phyloP scores from a whole-genome alignment of 2,113 vertebrate genomes.

The Ranitomeya variabilis region DNA sequence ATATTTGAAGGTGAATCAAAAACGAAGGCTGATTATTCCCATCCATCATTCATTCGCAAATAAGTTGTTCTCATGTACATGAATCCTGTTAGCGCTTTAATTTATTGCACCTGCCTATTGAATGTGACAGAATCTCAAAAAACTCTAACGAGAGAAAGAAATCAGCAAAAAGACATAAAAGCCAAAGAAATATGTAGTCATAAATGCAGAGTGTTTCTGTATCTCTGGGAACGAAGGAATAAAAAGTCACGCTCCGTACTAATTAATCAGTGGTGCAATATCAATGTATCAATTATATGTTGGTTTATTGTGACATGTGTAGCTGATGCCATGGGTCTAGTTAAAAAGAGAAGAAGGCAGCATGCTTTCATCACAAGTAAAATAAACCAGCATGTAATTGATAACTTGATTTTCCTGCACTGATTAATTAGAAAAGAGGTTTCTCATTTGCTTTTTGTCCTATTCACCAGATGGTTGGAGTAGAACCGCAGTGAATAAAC shows the following conservation, averaged over 20 bases:
- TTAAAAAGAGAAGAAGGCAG: slow-evolving; percentile 33
- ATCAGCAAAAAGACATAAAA: slow-evolving; percentile 11
- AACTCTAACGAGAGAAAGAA: not conserved
- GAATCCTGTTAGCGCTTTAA: not conserved
- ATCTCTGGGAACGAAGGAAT: slow-evolving; percentile 17
- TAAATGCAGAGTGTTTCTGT: slow-evolving; percentile 19
- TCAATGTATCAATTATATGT: slow-evolving; percentile 45
- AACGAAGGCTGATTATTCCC: not conserved
- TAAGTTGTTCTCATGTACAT: not conserved
- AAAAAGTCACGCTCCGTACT: slow-evolving; percentile 15
- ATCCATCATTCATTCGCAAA: not conserved
- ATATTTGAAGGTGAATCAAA: not conserved
- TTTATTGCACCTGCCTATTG: slow-evolving; percentile 18
- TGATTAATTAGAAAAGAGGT: slow-evolving; percentile 19
- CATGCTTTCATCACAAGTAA: not conserved
- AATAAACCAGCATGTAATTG: slow-evolving; percentile 38
- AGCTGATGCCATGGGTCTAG: slow-evolving; percentile 39
- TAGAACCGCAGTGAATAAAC: slow-evolving; percentile 1
- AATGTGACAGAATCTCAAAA: not conserved
- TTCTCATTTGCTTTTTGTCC: slow-evolving; percentile 14
- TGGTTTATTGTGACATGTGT: slow-evolving; percentile 48
- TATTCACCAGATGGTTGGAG: slow-evolving; percentile 30
- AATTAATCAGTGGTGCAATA: slow-evolving; percentile 41
- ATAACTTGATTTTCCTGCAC: slow-evolving; percentile 20
- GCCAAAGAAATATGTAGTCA: slow-evolving; percentile 7